These are phyloP conservation scores for Archocentrus centrarchus DNA, from an alignment of 2,113 vertebrate species.

Conservation along the genomic window DNA sequence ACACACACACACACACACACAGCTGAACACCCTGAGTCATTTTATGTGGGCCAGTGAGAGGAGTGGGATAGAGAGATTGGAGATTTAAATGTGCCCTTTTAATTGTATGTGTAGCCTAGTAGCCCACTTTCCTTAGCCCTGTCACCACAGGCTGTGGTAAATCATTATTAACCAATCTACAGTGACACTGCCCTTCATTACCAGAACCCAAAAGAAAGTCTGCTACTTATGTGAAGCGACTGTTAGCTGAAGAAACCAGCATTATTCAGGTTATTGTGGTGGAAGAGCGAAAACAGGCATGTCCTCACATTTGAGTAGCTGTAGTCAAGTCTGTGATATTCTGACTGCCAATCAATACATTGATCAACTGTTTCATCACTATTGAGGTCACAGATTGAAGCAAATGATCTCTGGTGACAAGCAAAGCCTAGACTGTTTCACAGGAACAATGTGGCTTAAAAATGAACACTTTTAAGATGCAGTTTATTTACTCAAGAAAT, in stretches of 20 bases:
- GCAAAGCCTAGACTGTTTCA: background rate
- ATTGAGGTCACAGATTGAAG: background rate
- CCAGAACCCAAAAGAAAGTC: background rate
- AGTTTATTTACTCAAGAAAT: background rate
- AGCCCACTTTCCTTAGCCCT: background rate
- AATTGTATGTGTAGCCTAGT: conserved; percentile 23
- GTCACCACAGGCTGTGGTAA: conserved; percentile 12
- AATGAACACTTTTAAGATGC: background rate
- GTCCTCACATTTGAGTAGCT: background rate
- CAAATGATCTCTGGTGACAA: background rate
- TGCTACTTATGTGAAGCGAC: background rate
- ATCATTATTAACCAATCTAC: conserved; percentile 14
- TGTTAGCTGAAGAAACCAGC: background rate
- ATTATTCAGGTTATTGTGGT: background rate
- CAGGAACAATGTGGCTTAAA: background rate
- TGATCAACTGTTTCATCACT: background rate
- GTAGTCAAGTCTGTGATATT: background rate
- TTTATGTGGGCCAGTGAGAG: conserved; percentile 34
- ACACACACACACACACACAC: background rate
- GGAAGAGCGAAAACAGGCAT: background rate
- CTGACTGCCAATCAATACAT: background rate
- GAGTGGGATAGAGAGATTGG: conserved; percentile 4
- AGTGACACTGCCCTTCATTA: background rate
- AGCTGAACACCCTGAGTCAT: conserved; percentile 59
- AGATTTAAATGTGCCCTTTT: conserved; percentile 54